phyloP scores from a whole-genome alignment of 2,888 invertebrate species.

The Sarcophaga caerulescens region DNA sequence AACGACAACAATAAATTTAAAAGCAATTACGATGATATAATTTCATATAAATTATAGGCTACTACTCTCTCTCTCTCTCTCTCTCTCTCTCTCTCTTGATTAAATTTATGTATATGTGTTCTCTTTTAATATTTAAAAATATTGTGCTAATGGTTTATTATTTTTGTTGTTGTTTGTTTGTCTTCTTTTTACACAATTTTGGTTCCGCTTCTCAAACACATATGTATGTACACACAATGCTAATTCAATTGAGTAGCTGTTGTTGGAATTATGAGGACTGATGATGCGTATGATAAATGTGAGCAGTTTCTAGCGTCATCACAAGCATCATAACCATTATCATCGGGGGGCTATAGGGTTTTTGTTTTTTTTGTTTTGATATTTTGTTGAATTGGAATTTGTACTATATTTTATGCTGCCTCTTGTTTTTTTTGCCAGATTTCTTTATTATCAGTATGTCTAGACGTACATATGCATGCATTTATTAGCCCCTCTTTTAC shows the following conservation, averaged over 20 bases:
- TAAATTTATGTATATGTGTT: background rate
- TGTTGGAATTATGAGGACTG: background rate
- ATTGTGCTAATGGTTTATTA: background rate
- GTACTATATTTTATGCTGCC: constrained; percentile 20
- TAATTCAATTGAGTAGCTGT: constrained; percentile 35
- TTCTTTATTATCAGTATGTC: constrained; percentile 46
- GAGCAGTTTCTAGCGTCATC: constrained; percentile 18
- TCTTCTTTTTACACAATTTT: constrained; percentile 44
- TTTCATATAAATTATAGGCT: constrained; percentile 28
- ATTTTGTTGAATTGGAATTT: constrained; percentile 18
- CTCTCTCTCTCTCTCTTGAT: background rate
- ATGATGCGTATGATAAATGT: constrained; percentile 11
- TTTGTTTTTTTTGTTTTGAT: background rate
- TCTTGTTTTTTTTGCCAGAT: constrained; percentile 11
- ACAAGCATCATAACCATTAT: background rate
- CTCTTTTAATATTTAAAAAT: background rate
- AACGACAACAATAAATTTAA: constrained; percentile 12
- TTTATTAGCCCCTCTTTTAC: constrained; percentile 3
- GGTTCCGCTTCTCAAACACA: constrained; percentile 58
- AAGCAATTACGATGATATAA: constrained; percentile 53
- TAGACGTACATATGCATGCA: constrained; percentile 45
- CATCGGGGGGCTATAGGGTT: background rate
- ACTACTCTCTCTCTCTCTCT: background rate
- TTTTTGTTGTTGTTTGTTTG: constrained; percentile 12
- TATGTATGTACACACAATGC: too few relatives aligned